Evolutionary conservation across 2,888 invertebrate genomes (phyloP).

Genomic region (Incurvaria masculella): DNA sequence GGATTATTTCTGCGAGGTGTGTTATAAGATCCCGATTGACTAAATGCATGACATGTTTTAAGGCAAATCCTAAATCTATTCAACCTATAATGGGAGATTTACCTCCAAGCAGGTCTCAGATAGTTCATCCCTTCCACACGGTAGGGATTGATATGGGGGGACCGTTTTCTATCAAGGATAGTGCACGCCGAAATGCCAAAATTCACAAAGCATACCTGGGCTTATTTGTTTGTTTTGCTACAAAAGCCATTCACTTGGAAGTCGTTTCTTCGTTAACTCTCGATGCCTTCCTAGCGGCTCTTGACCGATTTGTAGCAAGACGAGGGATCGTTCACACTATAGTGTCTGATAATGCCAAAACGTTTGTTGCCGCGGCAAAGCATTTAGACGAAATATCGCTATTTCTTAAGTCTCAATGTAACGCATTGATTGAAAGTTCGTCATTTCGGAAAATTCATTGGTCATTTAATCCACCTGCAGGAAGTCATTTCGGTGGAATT

Average conservation of each 20-base stretch:
- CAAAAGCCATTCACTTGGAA: conserved; percentile 17
- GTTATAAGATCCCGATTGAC: background rate
- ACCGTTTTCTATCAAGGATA: conserved; percentile 8
- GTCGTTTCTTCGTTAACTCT: conserved; percentile 5
- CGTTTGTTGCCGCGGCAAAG: conserved; percentile 11
- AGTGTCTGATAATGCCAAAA: conserved; percentile 12
- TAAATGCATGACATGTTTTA: background rate
- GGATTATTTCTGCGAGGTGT: background rate
- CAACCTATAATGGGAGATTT: background rate
- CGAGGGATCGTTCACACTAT: conserved; percentile 9
- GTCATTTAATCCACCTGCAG: conserved; percentile 7
- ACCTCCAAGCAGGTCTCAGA: background rate
- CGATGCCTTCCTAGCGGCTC: conserved; percentile 10
- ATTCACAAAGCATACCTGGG: conserved; percentile 18
- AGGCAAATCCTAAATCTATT: no score
- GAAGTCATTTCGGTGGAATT: conserved; percentile 4
- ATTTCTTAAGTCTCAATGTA: background rate
- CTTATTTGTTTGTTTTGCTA: conserved; percentile 20
- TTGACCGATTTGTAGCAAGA: conserved; percentile 11
- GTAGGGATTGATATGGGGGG: background rate
- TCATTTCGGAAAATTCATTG: conserved; percentile 1
- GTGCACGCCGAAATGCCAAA: conserved; percentile 11
- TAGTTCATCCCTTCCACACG: background rate
- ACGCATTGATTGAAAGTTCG: background rate
- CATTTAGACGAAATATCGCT: conserved; percentile 4